Conservation (phyloP, 2,888 invertebrate species). For the Lasius fuliginosus region DNA sequence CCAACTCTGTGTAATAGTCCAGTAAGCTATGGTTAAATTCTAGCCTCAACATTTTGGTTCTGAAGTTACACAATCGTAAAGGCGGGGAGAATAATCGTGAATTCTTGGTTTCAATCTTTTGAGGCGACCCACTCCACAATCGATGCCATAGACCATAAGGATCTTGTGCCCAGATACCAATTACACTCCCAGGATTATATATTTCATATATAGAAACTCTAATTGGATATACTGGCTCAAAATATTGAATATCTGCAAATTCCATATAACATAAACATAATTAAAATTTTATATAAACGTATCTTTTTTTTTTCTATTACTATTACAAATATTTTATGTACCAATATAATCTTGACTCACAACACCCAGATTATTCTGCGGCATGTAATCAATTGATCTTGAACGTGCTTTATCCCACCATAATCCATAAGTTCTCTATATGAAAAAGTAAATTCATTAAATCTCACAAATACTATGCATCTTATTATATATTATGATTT, state of each 20-base stretch:
- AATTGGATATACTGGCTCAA: slow-evolving; percentile 90
- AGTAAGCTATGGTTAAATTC: slow-evolving; percentile 94
- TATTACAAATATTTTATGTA: slow-evolving; percentile 83
- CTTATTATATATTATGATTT: background rate
- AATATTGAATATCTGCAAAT: slow-evolving; percentile 89
- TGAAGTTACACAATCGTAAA: slow-evolving; percentile 81
- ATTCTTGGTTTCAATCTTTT: slow-evolving; percentile 87
- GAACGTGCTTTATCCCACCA: slow-evolving; percentile 95
- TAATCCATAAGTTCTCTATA: slow-evolving; percentile 93
- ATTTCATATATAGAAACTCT: slow-evolving; percentile 93
- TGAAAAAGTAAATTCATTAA: slow-evolving; percentile 9
- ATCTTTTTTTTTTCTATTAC: background rate
- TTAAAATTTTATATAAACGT: background rate
- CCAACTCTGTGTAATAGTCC: slow-evolving; percentile 95
- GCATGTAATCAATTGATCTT: slow-evolving; percentile 90
- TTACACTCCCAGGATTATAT: slow-evolving; percentile 94
- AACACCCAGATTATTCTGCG: slow-evolving; percentile 90
- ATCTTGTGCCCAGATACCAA: slow-evolving; percentile 92
- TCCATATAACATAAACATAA: slow-evolving; percentile 4
- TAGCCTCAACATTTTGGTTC: slow-evolving; percentile 89
- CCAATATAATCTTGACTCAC: slow-evolving; percentile 94
- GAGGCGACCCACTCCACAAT: slow-evolving; percentile 92
- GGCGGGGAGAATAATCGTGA: slow-evolving; percentile 93
- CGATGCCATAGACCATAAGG: slow-evolving; percentile 89
- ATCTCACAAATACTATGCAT: background rate